Evolutionary conservation across 2,113 vertebrate species (phyloP).

Genomic region (Nettapus auritus): DNA sequence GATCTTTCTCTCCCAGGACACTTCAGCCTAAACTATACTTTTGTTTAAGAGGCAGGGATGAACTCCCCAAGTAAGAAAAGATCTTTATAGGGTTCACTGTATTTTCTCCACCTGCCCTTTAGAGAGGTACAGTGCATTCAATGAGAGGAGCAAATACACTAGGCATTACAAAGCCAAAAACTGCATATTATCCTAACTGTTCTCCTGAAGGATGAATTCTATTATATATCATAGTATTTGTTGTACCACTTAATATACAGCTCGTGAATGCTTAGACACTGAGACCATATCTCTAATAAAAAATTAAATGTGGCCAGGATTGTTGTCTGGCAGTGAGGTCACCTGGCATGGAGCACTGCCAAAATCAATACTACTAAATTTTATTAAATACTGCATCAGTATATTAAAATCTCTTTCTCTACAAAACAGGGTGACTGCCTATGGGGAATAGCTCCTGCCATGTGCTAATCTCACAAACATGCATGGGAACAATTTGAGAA

Average conservation of each 20-base stretch:
- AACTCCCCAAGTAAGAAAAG: not conserved
- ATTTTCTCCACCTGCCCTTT: not conserved
- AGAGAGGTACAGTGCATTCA: not conserved
- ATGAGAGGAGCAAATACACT: not conserved
- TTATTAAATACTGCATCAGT: not conserved
- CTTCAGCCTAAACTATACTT: not conserved
- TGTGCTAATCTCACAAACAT: not conserved
- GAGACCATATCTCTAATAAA: not conserved
- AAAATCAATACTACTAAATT: constrained; percentile 16
- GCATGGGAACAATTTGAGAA: constrained; percentile 22
- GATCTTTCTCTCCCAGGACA: not conserved
- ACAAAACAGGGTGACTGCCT: not conserved
- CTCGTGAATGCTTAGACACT: not conserved
- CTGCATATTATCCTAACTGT: not conserved
- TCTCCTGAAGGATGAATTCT: not conserved
- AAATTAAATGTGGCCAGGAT: not conserved
- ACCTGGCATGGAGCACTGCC: not conserved
- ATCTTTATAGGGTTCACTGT: not conserved
- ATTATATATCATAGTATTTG: not conserved
- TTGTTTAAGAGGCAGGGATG: not conserved
- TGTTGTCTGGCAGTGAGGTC: not conserved
- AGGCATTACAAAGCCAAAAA: not conserved
- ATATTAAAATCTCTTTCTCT: constrained; percentile 1
- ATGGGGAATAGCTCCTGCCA: not conserved
- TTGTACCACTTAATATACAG: not conserved